Conservation (phyloP, 2,113 vertebrate genomes). For the Bubo blakistoni region DNA sequence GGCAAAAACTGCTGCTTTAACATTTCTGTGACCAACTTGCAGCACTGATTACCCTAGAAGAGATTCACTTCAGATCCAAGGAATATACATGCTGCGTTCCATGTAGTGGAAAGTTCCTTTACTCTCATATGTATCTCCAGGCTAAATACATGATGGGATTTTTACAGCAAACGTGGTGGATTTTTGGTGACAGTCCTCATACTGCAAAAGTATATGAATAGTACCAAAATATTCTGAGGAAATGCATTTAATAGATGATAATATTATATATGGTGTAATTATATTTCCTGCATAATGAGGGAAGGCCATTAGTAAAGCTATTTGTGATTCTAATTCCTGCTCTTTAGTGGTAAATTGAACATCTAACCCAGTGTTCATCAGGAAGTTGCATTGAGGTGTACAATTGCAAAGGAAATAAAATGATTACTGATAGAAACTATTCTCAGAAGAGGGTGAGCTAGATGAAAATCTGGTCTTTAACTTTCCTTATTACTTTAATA, state of each 20-base stretch:
- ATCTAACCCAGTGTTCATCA: not conserved
- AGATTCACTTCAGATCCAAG: not conserved
- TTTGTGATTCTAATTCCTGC: not conserved
- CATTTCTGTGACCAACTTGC: not conserved
- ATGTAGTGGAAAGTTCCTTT: not conserved
- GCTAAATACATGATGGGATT: not conserved
- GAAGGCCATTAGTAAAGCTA: not conserved
- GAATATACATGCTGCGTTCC: not conserved
- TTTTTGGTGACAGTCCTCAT: not conserved
- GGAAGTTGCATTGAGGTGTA: not conserved
- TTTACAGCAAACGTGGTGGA: not conserved
- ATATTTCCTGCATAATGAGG: not conserved
- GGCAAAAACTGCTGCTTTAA: not conserved
- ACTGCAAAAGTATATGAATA: not conserved
- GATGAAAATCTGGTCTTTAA: not conserved
- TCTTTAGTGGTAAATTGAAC: not conserved
- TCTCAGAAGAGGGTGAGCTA: not conserved
- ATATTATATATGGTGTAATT: not conserved
- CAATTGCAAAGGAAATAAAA: not conserved
- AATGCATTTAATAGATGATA: not conserved
- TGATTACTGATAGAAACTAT: not conserved
- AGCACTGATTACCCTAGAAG: not conserved
- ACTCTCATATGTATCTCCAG: not conserved
- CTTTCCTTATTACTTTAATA: not conserved
- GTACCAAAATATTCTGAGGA: not conserved